Evolutionary conservation across 2,113 vertebrate genomes (phyloP), one percentile per base, ranked within the genome.

Genomic region (Scopus umbretta): DNA sequence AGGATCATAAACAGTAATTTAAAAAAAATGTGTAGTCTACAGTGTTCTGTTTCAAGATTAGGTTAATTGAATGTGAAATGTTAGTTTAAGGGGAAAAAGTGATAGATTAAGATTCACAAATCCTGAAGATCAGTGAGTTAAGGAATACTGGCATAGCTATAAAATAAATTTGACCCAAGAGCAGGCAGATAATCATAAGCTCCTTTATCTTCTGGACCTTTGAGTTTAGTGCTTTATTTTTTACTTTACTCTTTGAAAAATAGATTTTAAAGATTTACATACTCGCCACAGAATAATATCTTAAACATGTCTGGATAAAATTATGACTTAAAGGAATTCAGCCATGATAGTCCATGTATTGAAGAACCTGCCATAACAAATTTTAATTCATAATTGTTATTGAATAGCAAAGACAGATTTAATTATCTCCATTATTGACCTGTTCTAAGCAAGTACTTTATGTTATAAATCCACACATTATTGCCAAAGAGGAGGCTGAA

Each of bases 311-410:
- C 93, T 96, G 80, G 65, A 79, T 94, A 91, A 92, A 97, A 94
- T 95, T 92, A 95, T 82, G 85, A 78, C 84, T 90, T 91, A 62
- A 80, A 96, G 42, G 83, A 96, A 75, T 94, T 94, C 86, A 92
- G 67, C 72, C 90, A 66, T 78, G 70, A 81, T 92, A 96, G 61
- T 27, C 15, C 84, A 90, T 91, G 34, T 84, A 93, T 95, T 96
- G 91, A 90, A 97, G 96, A 95, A 96, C 36, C 91, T 96, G 93
- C 68, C 73, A 95, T 97, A 83, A 88, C 80, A 86, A 80, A 97
- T 76, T 96, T 96, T 94, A 96, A 95, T 95, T 96, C 85, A 92
- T 95, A 97, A 97, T 95, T 97, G 87, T 94, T 97, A 97, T 97
- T 96, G 89, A 88, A 68, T 96, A 93, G 38, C 80, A 88, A 74